Base-by-base conservation (phyloP, 2,888 invertebrate species). In the Cataglyphis livida region DNA sequence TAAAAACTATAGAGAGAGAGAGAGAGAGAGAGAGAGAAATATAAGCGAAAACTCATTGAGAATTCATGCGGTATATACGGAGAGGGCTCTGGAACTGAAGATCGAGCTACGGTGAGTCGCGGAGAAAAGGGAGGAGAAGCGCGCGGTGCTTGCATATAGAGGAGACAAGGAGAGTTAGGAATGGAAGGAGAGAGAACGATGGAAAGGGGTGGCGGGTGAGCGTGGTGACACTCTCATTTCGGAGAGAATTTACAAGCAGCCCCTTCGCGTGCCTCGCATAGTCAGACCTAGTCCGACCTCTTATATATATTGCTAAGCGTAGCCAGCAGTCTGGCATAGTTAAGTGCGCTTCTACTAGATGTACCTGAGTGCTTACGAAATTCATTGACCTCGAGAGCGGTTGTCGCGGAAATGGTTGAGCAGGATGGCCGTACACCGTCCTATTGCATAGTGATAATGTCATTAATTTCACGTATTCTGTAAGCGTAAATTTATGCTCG, bases 171-270 rank as follows among this genome's bases (percentile, higher is more conserved):
- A 88, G 70, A 83, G 83, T 84, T 74, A 74, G 70, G 81, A 84
- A 68, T 64, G 64, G 70, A 84, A 79, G 84, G 84, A 76, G 84
- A 68, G 68, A 83, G 62, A 82, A 73, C 78, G 89, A 85, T 59
- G 81, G 83, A 73, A 83, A 66, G 64, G 84, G 73, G 73, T 75
- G 68, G 51, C 73, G 83, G 74, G 81, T 64, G 82, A 71, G 87
- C 90, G 89, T 92, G 93, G 93, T 93, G 93, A 94, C 94, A 94
- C 94, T 94, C 94, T 94, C 94, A 94, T 94, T 94, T 94, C 91
- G 92, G 92, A 89, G 91, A 93, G 92, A 94, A 94, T 94, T 94
- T 94, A 94, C 94, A 94, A 93, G 93, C 93, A 89, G 90, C 91
- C 92, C 91, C 90, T 91, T 93, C 92, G 93, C 94, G 94, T 94